These are phyloP conservation scores for Chlorodrepanis virens DNA, from an alignment of 2,113 vertebrate genomes.

Conservation along the genomic window DNA sequence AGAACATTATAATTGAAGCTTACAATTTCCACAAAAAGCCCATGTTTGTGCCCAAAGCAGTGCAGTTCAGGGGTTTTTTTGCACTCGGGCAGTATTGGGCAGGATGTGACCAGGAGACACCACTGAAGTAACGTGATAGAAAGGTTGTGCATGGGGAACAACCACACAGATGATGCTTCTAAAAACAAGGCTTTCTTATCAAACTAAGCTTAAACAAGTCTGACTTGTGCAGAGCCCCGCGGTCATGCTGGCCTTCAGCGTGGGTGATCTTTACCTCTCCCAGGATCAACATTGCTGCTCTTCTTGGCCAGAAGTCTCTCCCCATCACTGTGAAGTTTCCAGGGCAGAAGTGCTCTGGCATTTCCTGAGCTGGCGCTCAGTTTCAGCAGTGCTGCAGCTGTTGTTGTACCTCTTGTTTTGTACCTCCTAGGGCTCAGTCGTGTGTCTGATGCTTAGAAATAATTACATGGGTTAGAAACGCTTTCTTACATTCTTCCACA, in stretches of 20 bases:
- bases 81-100: not conserved
- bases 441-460: not conserved
- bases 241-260: not conserved
- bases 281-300: not conserved
- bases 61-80: not conserved
- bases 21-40: not conserved
- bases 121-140: not conserved
- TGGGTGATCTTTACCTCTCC: constrained; percentile 32
- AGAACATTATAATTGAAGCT: not conserved
- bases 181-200: not conserved
- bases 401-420: constrained; percentile 18
- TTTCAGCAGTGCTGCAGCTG: not conserved
- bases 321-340: constrained; percentile 9
- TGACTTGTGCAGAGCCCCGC: not conserved
- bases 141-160: not conserved
- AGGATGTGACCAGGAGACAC: not conserved
- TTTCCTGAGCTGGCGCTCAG: not conserved
- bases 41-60: not conserved
- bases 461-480: not conserved
- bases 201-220: not conserved
- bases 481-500: not conserved
- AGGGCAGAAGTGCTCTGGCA: not conserved
- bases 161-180: not conserved
- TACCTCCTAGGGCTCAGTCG: not conserved
- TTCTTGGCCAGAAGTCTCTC: not conserved